Percentiles rank a stretch among this genome's conserved stretches.
These are phyloP conservation scores for Drosophila cracens DNA, from an alignment of 2,888 invertebrate genomes.

Conservation along the genomic window DNA sequence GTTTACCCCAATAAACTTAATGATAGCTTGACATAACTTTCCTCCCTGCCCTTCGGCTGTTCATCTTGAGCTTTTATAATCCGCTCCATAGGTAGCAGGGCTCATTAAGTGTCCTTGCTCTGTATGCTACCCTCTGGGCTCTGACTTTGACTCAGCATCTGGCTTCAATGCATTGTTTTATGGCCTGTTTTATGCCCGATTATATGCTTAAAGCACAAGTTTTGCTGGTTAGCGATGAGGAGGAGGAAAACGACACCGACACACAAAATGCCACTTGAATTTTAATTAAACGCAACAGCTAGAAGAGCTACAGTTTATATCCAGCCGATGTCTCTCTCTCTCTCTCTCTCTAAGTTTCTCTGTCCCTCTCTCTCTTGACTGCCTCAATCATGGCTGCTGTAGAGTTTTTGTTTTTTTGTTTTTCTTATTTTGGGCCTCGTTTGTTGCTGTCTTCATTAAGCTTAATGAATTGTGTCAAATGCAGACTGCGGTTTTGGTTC, in stretches of 20 bases:
- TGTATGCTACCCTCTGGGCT: constrained; percentile 16
- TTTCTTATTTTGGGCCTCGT: constrained; percentile 46
- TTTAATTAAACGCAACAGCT: constrained; percentile 83
- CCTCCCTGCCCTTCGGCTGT: not conserved
- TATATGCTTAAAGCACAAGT: constrained; percentile 78
- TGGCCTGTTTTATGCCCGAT: constrained; percentile 78
- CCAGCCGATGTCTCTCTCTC: constrained; percentile 7
- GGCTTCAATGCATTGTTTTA: constrained; percentile 68
- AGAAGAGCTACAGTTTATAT: constrained; percentile 36
- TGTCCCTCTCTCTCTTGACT: constrained; percentile 11
- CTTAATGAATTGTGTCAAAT: constrained; percentile 81
- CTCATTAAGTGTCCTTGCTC: constrained; percentile 65
- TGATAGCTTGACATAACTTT: constrained; percentile 35
- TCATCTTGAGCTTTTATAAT: constrained; percentile 34
- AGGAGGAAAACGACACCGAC: constrained; percentile 50
- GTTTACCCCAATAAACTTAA: constrained; percentile 53
- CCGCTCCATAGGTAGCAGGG: constrained; percentile 43
- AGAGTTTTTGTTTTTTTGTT: constrained; percentile 33
- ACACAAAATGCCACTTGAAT: constrained; percentile 80
- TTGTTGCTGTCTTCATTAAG: constrained; percentile 78
- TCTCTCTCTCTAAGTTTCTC: not conserved
- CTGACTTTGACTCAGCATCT: not conserved
- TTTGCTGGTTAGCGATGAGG: constrained; percentile 33
- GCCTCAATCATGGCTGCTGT: constrained; percentile 24
- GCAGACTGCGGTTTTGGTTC: constrained; percentile 60